Evolutionary conservation across 2,113 vertebrate genomes (phyloP).

Genomic region (Chionomys nivalis): DNA sequence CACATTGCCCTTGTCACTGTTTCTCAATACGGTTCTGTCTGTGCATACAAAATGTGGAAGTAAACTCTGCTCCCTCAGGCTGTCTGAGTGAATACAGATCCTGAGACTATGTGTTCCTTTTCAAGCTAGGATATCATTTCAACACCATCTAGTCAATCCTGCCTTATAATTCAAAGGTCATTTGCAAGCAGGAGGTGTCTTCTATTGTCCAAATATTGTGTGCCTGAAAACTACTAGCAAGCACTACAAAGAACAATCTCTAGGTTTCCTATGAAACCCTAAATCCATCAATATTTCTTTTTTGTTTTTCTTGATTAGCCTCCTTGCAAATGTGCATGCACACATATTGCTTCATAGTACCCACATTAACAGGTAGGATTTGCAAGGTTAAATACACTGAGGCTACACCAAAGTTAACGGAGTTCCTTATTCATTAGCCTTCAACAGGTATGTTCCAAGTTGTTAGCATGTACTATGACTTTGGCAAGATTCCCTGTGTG

Average conservation of each 20-base stretch:
- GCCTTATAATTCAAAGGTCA: conserved; percentile 1
- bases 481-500: conserved; percentile 17
- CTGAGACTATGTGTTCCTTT: background rate
- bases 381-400: background rate
- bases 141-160: background rate
- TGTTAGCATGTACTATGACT: background rate
- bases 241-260: background rate
- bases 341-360: background rate
- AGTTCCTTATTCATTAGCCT: background rate
- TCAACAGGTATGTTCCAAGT: conserved; percentile 20
- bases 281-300: conserved; percentile 25
- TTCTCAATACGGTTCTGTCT: conserved; percentile 60
- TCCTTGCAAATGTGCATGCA: background rate
- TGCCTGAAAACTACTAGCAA: conserved; percentile 35
- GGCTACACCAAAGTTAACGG: background rate
- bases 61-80: background rate
- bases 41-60: conserved; percentile 59
- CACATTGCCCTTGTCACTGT: conserved; percentile 10
- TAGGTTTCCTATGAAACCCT: conserved; percentile 31
- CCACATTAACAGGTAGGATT: background rate
- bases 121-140: background rate
- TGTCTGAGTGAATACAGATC: background rate
- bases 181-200: background rate
- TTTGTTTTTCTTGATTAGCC: background rate
- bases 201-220: background rate